phyloP scores from a whole-genome alignment of 2,113 vertebrate genomes.

The Pedionomus torquatus region DNA sequence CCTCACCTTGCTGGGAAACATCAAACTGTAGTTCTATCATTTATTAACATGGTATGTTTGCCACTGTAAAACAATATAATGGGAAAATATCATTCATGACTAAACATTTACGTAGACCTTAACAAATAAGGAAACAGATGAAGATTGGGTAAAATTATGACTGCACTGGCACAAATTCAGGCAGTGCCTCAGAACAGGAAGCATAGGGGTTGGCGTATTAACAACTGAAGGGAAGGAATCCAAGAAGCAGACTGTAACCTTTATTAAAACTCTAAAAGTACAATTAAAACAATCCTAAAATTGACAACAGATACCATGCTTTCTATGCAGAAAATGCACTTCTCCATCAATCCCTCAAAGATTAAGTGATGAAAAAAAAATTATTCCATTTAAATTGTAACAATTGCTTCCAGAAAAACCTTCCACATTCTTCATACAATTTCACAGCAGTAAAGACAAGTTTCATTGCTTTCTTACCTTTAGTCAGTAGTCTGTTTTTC shows the following conservation, averaged over 20 bases:
- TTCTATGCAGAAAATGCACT: neutral
- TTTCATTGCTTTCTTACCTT: conserved; percentile 49
- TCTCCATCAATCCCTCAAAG: neutral
- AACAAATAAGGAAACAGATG: neutral
- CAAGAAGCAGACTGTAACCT: neutral
- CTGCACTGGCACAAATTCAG: neutral
- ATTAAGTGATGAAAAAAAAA: neutral
- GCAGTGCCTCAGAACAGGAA: neutral
- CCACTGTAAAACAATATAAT: neutral
- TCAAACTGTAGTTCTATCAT: neutral
- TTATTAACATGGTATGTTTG: neutral
- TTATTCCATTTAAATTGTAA: neutral
- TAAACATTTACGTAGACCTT: neutral
- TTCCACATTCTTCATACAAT: neutral
- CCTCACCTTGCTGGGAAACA: neutral
- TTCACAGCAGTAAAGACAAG: neutral
- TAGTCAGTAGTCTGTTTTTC: neutral
- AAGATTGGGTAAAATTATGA: neutral
- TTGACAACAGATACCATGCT: neutral
- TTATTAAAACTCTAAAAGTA: neutral
- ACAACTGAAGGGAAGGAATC: neutral
- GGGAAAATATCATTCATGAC: neutral
- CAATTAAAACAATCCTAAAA: neutral
- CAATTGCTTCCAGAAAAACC: neutral
- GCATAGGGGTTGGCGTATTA: neutral